Evolutionary conservation across 2,797 vertebrate genomes (phyloP).

Genomic region (Centropyge bicolor): DNA sequence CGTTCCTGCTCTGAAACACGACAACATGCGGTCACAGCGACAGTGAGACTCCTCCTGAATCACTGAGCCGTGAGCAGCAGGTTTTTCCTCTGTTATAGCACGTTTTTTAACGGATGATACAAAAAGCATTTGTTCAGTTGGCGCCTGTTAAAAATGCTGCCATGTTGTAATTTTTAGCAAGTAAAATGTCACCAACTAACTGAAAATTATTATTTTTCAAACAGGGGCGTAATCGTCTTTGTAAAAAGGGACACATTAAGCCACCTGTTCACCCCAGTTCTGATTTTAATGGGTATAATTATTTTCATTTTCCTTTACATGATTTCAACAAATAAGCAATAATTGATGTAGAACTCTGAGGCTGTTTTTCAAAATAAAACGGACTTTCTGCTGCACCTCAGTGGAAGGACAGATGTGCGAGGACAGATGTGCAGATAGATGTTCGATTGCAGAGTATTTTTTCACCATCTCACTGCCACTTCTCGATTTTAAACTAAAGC

Average conservation of each 20-base stretch:
- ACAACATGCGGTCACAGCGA: background rate
- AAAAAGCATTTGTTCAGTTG: background rate
- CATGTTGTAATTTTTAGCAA: too few species aligned
- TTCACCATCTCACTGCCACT: background rate
- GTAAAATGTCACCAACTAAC: background rate
- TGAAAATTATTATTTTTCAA: background rate
- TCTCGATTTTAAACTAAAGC: background rate
- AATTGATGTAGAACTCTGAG: background rate
- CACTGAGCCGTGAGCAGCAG: conserved; percentile 15
- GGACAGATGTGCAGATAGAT: background rate
- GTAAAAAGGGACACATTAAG: background rate
- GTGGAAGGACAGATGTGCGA: background rate
- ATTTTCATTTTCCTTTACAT: background rate
- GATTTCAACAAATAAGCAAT: background rate
- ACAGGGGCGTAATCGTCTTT: background rate
- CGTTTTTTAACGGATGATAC: background rate
- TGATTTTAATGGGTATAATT: conserved; percentile 1
- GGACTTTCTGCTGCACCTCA: background rate
- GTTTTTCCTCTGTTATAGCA: background rate
- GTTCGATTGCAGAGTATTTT: background rate
- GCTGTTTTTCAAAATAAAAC: conserved; percentile 2
- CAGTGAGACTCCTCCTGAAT: background rate
- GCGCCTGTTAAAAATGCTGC: background rate
- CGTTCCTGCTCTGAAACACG: background rate
- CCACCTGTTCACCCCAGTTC: background rate